Conservation (phyloP, 2,797 vertebrate species). For the Spea hammondii region DNA sequence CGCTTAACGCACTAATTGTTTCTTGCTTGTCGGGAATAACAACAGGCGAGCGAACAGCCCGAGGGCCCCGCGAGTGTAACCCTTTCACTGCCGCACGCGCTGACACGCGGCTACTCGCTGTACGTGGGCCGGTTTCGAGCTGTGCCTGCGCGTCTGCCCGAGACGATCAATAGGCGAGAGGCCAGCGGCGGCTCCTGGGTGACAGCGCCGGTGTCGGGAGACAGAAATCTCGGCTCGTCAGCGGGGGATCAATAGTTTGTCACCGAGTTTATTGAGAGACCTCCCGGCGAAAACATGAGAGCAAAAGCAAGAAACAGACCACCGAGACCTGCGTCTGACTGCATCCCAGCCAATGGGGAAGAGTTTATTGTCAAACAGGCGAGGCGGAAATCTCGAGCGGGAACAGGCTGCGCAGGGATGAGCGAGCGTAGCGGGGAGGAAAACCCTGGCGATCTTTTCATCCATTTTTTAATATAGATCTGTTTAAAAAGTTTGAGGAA, state of each 20-base stretch:
- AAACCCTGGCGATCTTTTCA: too few relatives aligned
- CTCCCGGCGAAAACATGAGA: not conserved
- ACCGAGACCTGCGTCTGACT: not conserved
- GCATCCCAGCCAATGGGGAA: not conserved
- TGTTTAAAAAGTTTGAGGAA: too few relatives aligned
- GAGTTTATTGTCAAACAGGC: not conserved
- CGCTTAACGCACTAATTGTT: slow-evolving; percentile 64
- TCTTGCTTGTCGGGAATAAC: slow-evolving; percentile 60
- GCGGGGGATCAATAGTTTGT: slow-evolving; percentile 13
- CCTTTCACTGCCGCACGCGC: not conserved
- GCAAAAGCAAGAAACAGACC: not conserved
- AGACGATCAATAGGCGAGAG: slow-evolving; percentile 45
- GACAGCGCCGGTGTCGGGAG: slow-evolving; percentile 36
- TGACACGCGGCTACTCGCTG: not conserved
- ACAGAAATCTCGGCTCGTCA: slow-evolving; percentile 28
- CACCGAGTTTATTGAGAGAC: slow-evolving; percentile 22
- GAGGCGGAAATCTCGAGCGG: too few relatives aligned
- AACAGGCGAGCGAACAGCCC: not conserved
- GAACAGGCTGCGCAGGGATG: too few relatives aligned
- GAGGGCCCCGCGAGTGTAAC: too few relatives aligned
- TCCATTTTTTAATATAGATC: too few relatives aligned
- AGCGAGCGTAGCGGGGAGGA: too few relatives aligned
- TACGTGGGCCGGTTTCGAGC: not conserved
- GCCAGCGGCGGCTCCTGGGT: not conserved
- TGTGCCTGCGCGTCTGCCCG: slow-evolving; percentile 19